Conservation (phyloP, 2,113 vertebrate species). For the Pterocles orientalis region DNA sequence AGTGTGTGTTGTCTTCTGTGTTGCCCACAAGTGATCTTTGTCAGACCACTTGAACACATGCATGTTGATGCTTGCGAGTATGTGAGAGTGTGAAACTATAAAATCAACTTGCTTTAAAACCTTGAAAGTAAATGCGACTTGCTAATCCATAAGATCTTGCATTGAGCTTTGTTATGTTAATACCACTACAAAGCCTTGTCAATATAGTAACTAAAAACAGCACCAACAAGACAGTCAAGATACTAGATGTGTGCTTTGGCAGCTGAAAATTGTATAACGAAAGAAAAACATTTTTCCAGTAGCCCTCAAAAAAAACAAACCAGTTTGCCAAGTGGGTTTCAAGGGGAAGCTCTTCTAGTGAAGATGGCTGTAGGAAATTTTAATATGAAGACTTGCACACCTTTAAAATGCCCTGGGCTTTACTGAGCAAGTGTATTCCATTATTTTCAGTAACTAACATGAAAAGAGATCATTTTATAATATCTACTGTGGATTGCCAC, state of each 20-base stretch:
- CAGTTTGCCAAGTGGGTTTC: not conserved
- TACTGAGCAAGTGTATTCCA: not conserved
- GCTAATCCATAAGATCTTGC: not conserved
- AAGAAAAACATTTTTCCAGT: not conserved
- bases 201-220: not conserved
- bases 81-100: not conserved
- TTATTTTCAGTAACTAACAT: not conserved
- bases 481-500: not conserved
- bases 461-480: not conserved
- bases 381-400: not conserved
- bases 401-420: not conserved
- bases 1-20: accelerated
- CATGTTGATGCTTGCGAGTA: not conserved
- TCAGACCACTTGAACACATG: accelerated
- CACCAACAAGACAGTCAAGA: not conserved
- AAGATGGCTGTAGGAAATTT: not conserved
- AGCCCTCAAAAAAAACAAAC: not conserved
- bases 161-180: not conserved
- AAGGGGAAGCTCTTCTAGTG: not conserved
- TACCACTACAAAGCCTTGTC: not conserved
- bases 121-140: not conserved
- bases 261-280: not conserved
- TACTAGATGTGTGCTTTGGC: not conserved
- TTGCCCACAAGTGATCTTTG: not conserved
- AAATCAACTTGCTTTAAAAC: not conserved